Evolutionary conservation across 2,888 invertebrate genomes (phyloP).

Genomic region (Acanthopleura granulata): DNA sequence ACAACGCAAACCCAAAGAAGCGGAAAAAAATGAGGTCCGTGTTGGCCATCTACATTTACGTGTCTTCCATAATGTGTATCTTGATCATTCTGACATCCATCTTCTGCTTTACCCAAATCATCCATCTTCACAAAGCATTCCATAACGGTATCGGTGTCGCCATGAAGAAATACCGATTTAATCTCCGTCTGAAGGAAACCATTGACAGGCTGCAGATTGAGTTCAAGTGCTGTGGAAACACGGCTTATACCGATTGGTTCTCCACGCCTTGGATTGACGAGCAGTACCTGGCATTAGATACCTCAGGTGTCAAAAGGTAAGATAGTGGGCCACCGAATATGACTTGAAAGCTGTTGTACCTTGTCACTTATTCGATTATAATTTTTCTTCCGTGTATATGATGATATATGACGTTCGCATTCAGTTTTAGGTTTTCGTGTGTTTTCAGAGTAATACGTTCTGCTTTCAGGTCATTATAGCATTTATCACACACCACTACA

Average conservation of each 20-base stretch:
- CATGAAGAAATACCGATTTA: constrained; percentile 32
- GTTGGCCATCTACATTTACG: constrained; percentile 14
- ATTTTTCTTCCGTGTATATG: too few relatives aligned
- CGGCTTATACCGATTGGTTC: constrained; percentile 41
- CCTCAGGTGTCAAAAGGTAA: background rate
- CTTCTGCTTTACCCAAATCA: constrained; percentile 20
- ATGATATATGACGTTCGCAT: too few relatives aligned
- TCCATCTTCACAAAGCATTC: constrained; percentile 16
- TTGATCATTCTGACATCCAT: constrained; percentile 1
- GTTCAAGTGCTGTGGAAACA: constrained; percentile 40
- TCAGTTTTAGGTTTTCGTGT: too few relatives aligned
- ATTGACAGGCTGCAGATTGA: constrained; percentile 36
- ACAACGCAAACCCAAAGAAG: constrained; percentile 32
- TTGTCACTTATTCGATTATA: too few relatives aligned
- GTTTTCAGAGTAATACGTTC: too few relatives aligned
- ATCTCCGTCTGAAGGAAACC: constrained; percentile 29
- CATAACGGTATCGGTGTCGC: constrained; percentile 26
- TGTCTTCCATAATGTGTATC: background rate
- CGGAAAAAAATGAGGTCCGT: constrained; percentile 24
- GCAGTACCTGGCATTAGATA: constrained; percentile 19
- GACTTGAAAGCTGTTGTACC: background rate
- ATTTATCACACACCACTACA: too few relatives aligned
- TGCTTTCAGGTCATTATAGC: too few relatives aligned
- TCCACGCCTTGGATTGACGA: constrained; percentile 32
- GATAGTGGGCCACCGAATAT: background rate